Evolutionary conservation across 2,797 vertebrate species (phyloP).

Genomic region (Mallotus villosus): DNA sequence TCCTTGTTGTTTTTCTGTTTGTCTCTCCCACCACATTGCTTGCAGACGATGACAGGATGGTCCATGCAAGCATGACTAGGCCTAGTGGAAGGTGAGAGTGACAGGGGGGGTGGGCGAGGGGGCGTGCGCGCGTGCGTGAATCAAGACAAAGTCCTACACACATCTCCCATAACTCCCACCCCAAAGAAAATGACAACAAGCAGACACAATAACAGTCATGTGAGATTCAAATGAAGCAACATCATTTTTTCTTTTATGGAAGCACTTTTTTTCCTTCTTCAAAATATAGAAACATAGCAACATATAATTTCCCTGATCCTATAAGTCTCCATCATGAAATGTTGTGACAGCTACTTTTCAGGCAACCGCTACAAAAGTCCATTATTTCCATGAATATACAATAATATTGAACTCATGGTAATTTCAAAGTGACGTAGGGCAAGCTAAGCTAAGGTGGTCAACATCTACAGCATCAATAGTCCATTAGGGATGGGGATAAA

Average conservation of each 20-base stretch:
- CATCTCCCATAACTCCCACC: slow-evolving; percentile 30
- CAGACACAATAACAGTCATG: slow-evolving; percentile 76
- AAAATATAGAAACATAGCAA: slow-evolving; percentile 75
- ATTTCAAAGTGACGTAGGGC: slow-evolving; percentile 45
- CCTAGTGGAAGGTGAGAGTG: slow-evolving; percentile 56
- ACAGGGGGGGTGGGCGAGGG: slow-evolving; percentile 32
- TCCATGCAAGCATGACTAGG: slow-evolving; percentile 84
- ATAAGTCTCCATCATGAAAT: slow-evolving; percentile 66
- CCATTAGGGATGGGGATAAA: background rate
- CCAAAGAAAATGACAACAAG: slow-evolving; percentile 37
- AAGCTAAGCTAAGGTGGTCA: slow-evolving; percentile 38
- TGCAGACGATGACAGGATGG: slow-evolving; percentile 78
- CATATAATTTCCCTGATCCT: slow-evolving; percentile 84
- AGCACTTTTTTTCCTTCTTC: slow-evolving; percentile 71
- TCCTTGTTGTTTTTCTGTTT: slow-evolving; percentile 1
- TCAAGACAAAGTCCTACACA: slow-evolving; percentile 73
- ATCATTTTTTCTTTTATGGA: slow-evolving; percentile 72
- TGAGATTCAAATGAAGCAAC: slow-evolving; percentile 75
- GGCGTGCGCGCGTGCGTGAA: slow-evolving; percentile 35
- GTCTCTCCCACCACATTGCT: slow-evolving; percentile 58
- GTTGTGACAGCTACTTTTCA: slow-evolving; percentile 73
- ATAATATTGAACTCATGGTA: slow-evolving; percentile 63
- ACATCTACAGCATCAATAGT: slow-evolving; percentile 31
- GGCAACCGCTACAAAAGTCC: slow-evolving; percentile 67
- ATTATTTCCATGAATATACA: slow-evolving; percentile 76